Conservation (phyloP, 2,888 invertebrate genomes). For the Aphelenchoides bicaudatus region DNA sequence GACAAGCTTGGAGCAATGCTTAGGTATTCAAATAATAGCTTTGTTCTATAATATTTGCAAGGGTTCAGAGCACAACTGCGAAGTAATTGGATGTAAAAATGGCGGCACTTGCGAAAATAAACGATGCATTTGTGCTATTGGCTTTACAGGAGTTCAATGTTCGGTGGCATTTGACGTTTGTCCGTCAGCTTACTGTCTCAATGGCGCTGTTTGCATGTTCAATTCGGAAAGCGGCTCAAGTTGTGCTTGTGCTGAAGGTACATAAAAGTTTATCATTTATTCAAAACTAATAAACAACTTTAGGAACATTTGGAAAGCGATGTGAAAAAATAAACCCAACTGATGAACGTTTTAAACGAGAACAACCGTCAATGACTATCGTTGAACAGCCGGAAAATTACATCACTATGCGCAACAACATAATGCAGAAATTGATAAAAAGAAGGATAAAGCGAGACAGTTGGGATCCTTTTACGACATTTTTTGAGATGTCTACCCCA, state of each 20-base stretch:
- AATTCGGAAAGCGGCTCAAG: constrained; percentile 3
- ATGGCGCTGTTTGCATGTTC: constrained; percentile 26
- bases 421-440: no score
- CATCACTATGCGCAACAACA: no score
- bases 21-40: constrained; percentile 4
- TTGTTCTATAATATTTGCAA: constrained; percentile 10
- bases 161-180: constrained; percentile 29
- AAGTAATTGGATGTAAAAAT: constrained; percentile 21
- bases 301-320: neutral
- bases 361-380: no score
- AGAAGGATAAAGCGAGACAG: no score
- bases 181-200: constrained; percentile 29
- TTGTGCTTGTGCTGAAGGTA: constrained; percentile 29
- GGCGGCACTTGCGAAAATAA: constrained; percentile 26
- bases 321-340: neutral
- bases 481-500: no score
- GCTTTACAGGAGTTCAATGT: constrained; percentile 30
- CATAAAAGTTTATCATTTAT: neutral
- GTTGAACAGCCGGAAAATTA: no score
- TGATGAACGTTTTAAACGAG: neutral
- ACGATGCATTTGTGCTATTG: constrained; percentile 24
- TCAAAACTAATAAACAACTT: neutral
- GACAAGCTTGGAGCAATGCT: constrained; percentile 10
- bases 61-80: constrained; percentile 12
- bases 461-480: no score